Evolutionary conservation across 2,888 invertebrate genomes (phyloP).

Genomic region (Tetheella fluctuosa): DNA sequence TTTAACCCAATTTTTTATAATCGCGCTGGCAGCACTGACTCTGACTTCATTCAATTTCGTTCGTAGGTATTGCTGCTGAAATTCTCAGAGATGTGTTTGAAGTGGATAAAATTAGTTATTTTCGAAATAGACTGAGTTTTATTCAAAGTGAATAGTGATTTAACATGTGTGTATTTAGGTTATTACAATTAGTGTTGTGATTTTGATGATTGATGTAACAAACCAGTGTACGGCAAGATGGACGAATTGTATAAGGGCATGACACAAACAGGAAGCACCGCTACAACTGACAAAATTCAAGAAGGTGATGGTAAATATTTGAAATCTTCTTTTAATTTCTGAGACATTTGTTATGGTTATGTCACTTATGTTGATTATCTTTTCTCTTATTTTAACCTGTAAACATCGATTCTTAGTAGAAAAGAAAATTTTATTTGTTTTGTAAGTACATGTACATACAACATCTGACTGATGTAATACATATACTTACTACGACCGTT

Average conservation of each 20-base stretch:
- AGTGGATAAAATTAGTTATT: conserved; percentile 66
- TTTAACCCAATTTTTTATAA: not conserved
- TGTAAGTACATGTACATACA: not conserved
- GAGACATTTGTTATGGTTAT: not conserved
- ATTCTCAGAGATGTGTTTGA: conserved; percentile 68
- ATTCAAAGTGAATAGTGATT: conserved; percentile 56
- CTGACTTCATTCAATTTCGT: conserved; percentile 23
- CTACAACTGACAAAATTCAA: conserved; percentile 80
- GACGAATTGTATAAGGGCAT: conserved; percentile 84
- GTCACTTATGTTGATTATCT: not conserved
- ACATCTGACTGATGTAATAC: conserved; percentile 1
- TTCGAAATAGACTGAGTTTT: conserved; percentile 67
- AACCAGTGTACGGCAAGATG: conserved; percentile 82
- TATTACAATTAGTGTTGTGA: conserved; percentile 67
- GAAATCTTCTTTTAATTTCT: not conserved
- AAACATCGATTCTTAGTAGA: not conserved
- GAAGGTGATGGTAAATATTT: conserved; percentile 75
- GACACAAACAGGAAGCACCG: conserved; percentile 83
- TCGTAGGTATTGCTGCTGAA: conserved; percentile 56
- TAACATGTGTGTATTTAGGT: conserved; percentile 56
- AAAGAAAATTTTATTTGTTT: not conserved
- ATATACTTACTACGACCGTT: not conserved
- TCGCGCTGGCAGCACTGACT: not conserved
- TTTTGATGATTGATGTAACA: conserved; percentile 81
- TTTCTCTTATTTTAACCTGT: not conserved